Conservation (phyloP, 64 coral and sea anemone species). For the Montipora foliosa region DNA sequence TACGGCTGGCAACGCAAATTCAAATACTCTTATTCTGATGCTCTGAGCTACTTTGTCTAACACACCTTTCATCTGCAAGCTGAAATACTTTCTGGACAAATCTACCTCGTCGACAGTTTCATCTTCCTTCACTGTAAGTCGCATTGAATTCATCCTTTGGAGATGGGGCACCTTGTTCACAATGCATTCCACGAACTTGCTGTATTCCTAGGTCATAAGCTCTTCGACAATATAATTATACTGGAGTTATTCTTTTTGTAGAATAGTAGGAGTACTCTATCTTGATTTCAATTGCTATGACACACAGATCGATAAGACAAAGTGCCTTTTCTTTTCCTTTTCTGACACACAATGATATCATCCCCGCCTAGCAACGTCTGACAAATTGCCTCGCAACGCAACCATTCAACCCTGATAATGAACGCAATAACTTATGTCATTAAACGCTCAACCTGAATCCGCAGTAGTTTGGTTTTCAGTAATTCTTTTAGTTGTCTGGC, state of each 20-base stretch:
- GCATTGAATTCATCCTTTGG: background rate
- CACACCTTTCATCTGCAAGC: constrained; percentile 1
- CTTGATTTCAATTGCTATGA: background rate
- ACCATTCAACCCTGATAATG: background rate
- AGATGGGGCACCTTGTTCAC: background rate
- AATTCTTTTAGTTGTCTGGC: too few relatives aligned
- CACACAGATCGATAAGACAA: background rate
- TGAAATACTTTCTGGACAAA: constrained; percentile 20
- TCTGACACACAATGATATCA: background rate
- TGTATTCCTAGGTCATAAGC: background rate
- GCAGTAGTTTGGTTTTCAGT: too few relatives aligned
- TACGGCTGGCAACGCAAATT: background rate
- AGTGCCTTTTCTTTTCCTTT: background rate
- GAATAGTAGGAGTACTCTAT: background rate
- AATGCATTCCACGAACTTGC: background rate
- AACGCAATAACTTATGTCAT: background rate
- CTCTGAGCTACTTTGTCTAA: constrained; percentile 7
- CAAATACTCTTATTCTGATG: constrained; percentile 17
- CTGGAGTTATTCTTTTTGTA: background rate
- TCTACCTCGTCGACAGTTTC: background rate
- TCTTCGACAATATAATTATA: background rate
- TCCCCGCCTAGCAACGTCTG: background rate
- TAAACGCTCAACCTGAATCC: background rate
- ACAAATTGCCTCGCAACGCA: background rate
- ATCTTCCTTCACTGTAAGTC: constrained; percentile 16